Evolutionary conservation across 2,888 invertebrate species (phyloP), one percentile per base, ranked within the genome.

Genomic region (Hypomecis atomaria): DNA sequence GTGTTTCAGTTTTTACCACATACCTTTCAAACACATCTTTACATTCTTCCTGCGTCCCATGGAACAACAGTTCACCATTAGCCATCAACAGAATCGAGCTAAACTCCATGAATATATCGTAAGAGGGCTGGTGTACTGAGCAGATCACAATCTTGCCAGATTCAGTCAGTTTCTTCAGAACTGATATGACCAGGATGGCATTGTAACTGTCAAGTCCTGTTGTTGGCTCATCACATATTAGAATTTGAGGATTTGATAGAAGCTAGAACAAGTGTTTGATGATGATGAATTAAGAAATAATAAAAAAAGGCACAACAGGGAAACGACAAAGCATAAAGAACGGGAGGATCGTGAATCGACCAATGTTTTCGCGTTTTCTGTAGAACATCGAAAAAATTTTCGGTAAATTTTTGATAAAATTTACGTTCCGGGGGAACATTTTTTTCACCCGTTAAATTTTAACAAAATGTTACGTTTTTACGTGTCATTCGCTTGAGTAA

Each of bases 191-290:
- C 37, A 95, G 94, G 67, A 94, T 94, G 0, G 98, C 98, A 87
- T 96, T 97, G 85, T 95, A 98, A 67, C 98, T 97, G 83, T 99
- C 98, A 60, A 99, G 83, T 0, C 98, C 98, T 0, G 98, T 97
- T 0, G 98, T 98, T 0, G 98, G 98, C 81, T 99, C 98, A 81
- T 99, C 98, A 81, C 98, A 98, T 81, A 98, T 97, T 62, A 99
- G 86, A 55, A 99, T 94, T 58, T 95, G 94, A 0, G 98, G 98
- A 81, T 97, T 96, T 13, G 96, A 97, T 65, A 98, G 88, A 5
- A 98, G 90, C 97, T 97, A 81, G 33, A 82, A 82, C 33, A 33
- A 48, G 9, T 43, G 6, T 47, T 23, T 8, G 2, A n/a, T 13
- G 6, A n/a, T n/a, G n/a, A n/a, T n/a, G n/a, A 44, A 5, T 11